Evolutionary conservation across 2,113 vertebrate genomes (phyloP).

Genomic region (Cervus canadensis): DNA sequence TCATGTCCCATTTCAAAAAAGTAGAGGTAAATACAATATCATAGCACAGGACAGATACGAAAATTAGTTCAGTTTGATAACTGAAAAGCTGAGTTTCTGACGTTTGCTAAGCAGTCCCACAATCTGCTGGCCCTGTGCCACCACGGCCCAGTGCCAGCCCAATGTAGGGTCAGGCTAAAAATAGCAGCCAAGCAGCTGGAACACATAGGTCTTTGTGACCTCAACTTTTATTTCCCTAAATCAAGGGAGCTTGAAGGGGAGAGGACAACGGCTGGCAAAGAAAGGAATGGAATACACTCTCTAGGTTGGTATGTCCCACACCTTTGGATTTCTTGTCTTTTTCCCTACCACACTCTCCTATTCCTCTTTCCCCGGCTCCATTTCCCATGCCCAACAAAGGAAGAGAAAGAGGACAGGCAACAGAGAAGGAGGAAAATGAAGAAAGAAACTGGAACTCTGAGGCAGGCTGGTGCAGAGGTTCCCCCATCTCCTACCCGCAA

Average conservation of each 20-base stretch:
- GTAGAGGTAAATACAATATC: not conserved
- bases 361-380: not conserved
- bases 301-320: not conserved
- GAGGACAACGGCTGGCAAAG: not conserved
- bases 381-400: not conserved
- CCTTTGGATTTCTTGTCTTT: not conserved
- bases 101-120: slow-evolving; percentile 55
- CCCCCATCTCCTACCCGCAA: not conserved
- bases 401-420: not conserved
- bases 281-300: not conserved
- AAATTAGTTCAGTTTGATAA: slow-evolving; percentile 26
- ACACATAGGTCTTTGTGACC: slow-evolving; percentile 65
- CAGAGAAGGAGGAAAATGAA: not conserved
- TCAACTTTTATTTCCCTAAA: slow-evolving; percentile 49
- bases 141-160: slow-evolving; percentile 61
- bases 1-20: not conserved
- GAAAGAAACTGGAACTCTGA: not conserved
- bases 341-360: not conserved
- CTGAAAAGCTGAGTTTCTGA: slow-evolving; percentile 58
- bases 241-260: not conserved
- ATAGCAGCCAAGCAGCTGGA: slow-evolving; percentile 64
- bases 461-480: not conserved
- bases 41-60: not conserved
- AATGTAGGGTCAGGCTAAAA: slow-evolving; percentile 63
- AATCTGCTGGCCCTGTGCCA: slow-evolving; percentile 54